These are phyloP conservation scores for Melipona quadrifasciata DNA, from an alignment of 1,140 invertebrate species.

Conservation along the genomic window DNA sequence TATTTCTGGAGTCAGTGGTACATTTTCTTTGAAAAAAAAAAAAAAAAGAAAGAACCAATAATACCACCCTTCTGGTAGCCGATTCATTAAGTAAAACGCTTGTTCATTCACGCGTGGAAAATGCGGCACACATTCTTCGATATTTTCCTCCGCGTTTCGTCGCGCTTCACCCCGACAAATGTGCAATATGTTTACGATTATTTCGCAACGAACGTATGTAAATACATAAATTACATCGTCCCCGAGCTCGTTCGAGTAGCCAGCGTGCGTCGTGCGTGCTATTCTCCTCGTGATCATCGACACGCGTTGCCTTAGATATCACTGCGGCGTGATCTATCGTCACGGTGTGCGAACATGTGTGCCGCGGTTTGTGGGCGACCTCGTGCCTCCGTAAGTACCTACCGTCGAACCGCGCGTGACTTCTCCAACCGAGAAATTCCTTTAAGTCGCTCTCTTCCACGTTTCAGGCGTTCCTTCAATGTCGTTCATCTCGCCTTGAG, in stretches of 20 bases:
- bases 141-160: background rate
- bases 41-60: too few relatives aligned
- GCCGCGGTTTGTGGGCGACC: constrained; percentile 72
- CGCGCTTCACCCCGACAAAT: constrained; percentile 4
- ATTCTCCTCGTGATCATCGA: constrained; percentile 29
- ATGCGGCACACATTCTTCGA: background rate
- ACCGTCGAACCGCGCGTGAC: constrained; percentile 3
- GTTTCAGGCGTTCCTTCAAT: background rate
- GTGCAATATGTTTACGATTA: constrained; percentile 17
- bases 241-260: background rate
- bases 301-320: constrained; percentile 60
- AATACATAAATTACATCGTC: constrained; percentile 6
- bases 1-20: background rate
- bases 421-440: background rate
- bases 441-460: background rate
- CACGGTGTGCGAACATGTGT: constrained; percentile 78
- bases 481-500: background rate
- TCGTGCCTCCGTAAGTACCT: constrained; percentile 48
- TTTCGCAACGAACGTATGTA: constrained; percentile 4
- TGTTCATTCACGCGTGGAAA: background rate
- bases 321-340: constrained; percentile 71
- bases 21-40: background rate
- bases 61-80: too few relatives aligned
- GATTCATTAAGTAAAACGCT: too few relatives aligned
- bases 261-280: background rate